Conservation (phyloP, 2,113 vertebrate species). For the Semnopithecus entellus region DNA sequence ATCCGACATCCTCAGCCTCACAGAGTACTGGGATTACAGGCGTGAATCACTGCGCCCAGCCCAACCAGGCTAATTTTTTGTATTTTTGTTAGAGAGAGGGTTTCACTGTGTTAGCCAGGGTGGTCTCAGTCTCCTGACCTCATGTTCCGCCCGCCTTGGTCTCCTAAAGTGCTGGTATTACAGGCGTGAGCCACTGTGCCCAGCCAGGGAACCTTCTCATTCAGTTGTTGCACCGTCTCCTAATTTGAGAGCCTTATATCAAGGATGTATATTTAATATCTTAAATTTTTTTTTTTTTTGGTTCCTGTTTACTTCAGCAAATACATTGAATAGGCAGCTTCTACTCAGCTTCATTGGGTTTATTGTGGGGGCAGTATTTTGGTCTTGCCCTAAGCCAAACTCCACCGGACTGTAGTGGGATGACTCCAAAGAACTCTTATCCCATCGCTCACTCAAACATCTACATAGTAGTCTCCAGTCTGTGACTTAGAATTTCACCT, state of each 20-base stretch:
- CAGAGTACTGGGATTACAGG: too few relatives aligned
- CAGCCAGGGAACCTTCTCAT: background rate
- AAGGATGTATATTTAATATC: background rate
- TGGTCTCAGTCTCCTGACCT: too few relatives aligned
- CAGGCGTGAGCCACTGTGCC: too few relatives aligned
- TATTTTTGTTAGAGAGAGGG: too few relatives aligned
- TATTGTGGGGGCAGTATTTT: background rate
- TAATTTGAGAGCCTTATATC: background rate
- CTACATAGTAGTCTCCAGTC: background rate
- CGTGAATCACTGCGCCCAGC: too few relatives aligned
- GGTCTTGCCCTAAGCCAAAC: background rate
- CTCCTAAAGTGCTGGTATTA: too few relatives aligned
- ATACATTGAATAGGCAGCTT: background rate
- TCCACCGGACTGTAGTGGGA: background rate
- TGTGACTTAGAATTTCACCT: slow-evolving; percentile 32
- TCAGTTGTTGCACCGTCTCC: background rate
- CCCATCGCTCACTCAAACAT: background rate
- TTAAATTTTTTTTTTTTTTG: background rate
- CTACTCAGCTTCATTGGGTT: background rate
- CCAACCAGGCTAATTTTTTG: too few relatives aligned
- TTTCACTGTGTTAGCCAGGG: too few relatives aligned
- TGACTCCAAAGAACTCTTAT: background rate
- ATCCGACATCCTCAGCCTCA: too few relatives aligned
- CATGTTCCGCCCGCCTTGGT: too few relatives aligned
- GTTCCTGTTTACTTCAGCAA: background rate